A percentile compares a stretch with the other conserved stretches of the same genome.
Conservation (phyloP, 2,797 vertebrate genomes). For the Cuniculus paca region DNA sequence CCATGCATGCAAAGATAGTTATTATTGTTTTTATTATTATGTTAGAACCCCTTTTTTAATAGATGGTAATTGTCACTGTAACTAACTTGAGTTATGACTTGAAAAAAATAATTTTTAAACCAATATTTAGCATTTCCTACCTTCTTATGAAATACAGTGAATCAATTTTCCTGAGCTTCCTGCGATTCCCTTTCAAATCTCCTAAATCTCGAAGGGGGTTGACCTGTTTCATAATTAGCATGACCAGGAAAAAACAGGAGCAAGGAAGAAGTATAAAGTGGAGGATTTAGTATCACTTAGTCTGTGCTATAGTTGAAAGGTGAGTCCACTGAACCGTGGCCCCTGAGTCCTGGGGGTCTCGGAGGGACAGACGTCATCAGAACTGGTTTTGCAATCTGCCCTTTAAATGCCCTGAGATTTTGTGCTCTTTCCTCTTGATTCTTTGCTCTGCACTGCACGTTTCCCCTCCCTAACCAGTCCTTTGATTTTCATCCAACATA, state of each 20-base stretch:
- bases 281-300: background rate
- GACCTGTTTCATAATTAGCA: background rate
- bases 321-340: background rate
- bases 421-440: background rate
- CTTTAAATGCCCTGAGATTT: background rate
- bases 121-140: slow-evolving; percentile 9
- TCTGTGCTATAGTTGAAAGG: background rate
- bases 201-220: no score
- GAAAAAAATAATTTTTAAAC: slow-evolving; percentile 4
- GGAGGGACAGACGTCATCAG: background rate
- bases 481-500: background rate
- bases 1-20: background rate
- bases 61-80: background rate
- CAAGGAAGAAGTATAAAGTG: background rate
- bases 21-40: background rate
- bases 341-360: background rate
- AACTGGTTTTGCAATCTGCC: background rate
- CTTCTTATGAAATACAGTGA: background rate
- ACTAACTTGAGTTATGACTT: background rate
- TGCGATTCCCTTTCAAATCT: background rate
- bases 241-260: background rate
- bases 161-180: background rate
- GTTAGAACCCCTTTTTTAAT: background rate
- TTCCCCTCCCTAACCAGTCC: background rate
- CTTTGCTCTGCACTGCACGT: background rate